Base-by-base conservation (phyloP, 2,113 vertebrate genomes). In the Ictalurus punctatus region DNA sequence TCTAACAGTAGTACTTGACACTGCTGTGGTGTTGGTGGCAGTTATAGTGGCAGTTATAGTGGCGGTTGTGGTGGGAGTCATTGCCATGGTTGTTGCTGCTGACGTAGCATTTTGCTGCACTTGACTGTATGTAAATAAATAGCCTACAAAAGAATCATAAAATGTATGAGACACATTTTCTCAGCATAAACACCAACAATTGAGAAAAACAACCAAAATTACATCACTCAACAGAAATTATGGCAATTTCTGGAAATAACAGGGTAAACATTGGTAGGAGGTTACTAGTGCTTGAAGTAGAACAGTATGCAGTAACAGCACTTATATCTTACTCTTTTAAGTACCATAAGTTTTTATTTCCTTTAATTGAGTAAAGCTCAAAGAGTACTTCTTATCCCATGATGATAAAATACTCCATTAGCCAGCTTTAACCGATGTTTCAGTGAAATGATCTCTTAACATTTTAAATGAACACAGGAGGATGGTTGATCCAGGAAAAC, bases 121-220 rank as follows among this genome's bases (percentile, higher is more conserved):
- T 71, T 93, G 93, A 89, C 93, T 94, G 81, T 94, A 95, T 30
- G 94, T 94, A 90, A 95, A 95, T 78, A 96, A 90, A 73, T 93
- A 94, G 84, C 95, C 96, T 96, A 71, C 40, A 74, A 67, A 21
- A 78, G 27, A 65, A 34, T 48, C 7, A 52, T 44, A 87, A 86
- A 86, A 87, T 56, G 48, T 5, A 83, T 80, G 44, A 25, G 2
- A 56, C n/a, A 56, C n/a, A 69, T 59, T 7, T 74, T 59, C 16
- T 86, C 56, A 78, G 23, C 54, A 40, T 14, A 34, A 76, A 6
- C 13, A 25, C 6, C 37, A 78, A 37, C 6, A 90, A 48, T 12
- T 21, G 61, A 30, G 40, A 74, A 86, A 63, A 40, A 67, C 30
- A 59, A 81, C 4, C 54, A 84, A 69, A 81, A 52, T 58, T 2